Evolutionary conservation across 2,113 vertebrate species (phyloP).

Genomic region (Oncorhynchus kisutch): DNA sequence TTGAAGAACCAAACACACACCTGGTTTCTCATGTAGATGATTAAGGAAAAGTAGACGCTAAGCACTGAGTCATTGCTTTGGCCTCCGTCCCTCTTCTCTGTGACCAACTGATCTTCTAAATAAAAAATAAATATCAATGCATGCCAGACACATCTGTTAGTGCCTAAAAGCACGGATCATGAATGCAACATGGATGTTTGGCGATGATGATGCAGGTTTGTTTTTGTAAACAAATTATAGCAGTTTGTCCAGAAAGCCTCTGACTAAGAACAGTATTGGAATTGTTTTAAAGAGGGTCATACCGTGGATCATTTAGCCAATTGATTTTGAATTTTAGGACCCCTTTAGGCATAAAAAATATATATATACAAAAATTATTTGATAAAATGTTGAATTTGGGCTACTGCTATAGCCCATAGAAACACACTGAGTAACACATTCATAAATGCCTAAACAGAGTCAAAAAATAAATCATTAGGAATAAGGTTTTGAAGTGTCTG

Average conservation of each 20-base stretch:
- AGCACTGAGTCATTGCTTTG: neutral
- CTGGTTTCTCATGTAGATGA: neutral
- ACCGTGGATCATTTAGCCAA: too few relatives aligned
- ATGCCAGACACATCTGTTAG: neutral
- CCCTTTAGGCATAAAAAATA: too few relatives aligned
- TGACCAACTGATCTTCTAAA: neutral
- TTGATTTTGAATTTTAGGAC: too few relatives aligned
- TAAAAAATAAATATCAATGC: neutral
- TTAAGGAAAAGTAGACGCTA: neutral
- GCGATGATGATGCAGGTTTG: too few relatives aligned
- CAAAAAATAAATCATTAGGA: too few relatives aligned
- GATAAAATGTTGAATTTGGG: too few relatives aligned
- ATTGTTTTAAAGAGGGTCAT: too few relatives aligned
- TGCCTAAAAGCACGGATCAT: neutral
- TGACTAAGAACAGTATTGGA: neutral
- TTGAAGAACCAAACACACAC: neutral
- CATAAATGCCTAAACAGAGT: too few relatives aligned
- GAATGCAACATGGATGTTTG: neutral
- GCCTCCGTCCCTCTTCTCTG: neutral
- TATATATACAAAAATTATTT: too few relatives aligned
- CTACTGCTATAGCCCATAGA: too few relatives aligned
- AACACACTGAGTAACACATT: too few relatives aligned
- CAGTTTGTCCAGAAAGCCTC: neutral
- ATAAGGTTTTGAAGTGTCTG: too few relatives aligned
- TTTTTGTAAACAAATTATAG: neutral